A percentile compares a stretch with the other conserved stretches of the same genome.
These are phyloP conservation scores for Ianthella basta DNA, from an alignment of 37 sponge, comb jelly and placozoan species.

Conservation along the genomic window DNA sequence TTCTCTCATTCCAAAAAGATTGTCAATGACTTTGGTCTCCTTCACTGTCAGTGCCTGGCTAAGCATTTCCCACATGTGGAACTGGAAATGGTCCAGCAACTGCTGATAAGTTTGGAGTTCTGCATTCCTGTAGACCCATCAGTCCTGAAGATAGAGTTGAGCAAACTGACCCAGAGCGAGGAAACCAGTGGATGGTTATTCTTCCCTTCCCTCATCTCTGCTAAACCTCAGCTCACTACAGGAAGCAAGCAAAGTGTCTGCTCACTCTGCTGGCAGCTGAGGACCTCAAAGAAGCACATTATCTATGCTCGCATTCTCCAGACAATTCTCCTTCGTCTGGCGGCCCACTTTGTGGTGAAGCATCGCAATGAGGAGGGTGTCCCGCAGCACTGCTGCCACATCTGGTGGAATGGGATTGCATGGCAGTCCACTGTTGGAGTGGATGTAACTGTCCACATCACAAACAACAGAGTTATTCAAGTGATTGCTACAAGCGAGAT, in stretches of 20 bases:
- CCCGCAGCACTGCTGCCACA: background rate
- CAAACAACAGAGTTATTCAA: background rate
- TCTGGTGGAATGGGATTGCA: background rate
- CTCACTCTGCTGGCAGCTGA: background rate
- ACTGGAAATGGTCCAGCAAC: background rate
- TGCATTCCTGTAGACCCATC: background rate
- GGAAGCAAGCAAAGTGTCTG: background rate
- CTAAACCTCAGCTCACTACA: background rate
- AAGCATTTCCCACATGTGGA: background rate
- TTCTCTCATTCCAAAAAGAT: background rate
- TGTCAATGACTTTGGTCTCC: background rate
- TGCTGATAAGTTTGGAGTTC: background rate
- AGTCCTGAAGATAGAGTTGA: background rate
- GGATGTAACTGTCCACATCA: background rate
- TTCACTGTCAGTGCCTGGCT: background rate
- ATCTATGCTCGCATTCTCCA: background rate
- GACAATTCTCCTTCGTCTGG: background rate
- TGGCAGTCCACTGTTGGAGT: slow-evolving; percentile 7
- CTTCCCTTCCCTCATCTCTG: background rate
- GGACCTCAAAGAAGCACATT: background rate
- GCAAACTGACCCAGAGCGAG: background rate
- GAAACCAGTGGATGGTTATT: background rate
- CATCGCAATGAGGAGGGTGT: background rate
- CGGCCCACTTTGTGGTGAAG: background rate
- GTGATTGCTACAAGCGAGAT: background rate